Conservation (phyloP, 1,140 invertebrate species). For the Hyposmocoma kahamanoa region DNA sequence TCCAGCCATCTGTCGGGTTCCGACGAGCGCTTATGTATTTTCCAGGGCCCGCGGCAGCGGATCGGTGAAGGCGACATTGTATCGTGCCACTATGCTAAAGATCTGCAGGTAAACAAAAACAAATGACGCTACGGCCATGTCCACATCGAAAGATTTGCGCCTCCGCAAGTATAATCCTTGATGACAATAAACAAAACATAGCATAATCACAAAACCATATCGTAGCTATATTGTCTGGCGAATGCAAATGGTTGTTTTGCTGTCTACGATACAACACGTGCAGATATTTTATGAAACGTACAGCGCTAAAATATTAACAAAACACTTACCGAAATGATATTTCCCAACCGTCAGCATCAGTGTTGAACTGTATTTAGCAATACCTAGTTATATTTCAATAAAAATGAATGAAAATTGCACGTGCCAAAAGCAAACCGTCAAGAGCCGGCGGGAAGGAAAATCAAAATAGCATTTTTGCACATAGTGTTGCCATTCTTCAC, state of each 20-base stretch:
- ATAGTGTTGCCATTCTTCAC: slow-evolving; percentile 33
- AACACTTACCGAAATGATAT: slow-evolving; percentile 57
- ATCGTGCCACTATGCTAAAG: slow-evolving; percentile 43
- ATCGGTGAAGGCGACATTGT: slow-evolving; percentile 61
- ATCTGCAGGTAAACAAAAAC: slow-evolving; percentile 71
- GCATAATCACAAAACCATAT: slow-evolving; percentile 49
- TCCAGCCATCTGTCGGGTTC: slow-evolving; percentile 84
- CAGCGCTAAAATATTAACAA: slow-evolving; percentile 26
- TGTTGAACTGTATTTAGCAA: slow-evolving; percentile 33
- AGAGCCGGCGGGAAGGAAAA: slow-evolving; percentile 65
- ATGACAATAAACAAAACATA: not conserved
- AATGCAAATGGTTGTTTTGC: slow-evolving; percentile 67
- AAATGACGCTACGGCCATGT: slow-evolving; percentile 43
- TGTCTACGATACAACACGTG: slow-evolving; percentile 63
- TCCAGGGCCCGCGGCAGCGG: slow-evolving; percentile 62
- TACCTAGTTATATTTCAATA: slow-evolving; percentile 34
- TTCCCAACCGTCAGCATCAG: slow-evolving; percentile 57
- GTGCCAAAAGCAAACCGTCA: slow-evolving; percentile 69
- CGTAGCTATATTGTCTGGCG: slow-evolving; percentile 52
- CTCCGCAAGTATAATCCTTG: not conserved
- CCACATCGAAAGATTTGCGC: not conserved
- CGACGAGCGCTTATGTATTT: slow-evolving; percentile 61
- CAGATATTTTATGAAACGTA: slow-evolving; percentile 36
- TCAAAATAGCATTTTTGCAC: slow-evolving; percentile 55
- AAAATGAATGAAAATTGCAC: slow-evolving; percentile 60